A percentile compares a stretch with the other conserved stretches of the same genome.
These are phyloP conservation scores for Perdita meconis DNA, from an alignment of 2,888 invertebrate genomes.

Conservation along the genomic window DNA sequence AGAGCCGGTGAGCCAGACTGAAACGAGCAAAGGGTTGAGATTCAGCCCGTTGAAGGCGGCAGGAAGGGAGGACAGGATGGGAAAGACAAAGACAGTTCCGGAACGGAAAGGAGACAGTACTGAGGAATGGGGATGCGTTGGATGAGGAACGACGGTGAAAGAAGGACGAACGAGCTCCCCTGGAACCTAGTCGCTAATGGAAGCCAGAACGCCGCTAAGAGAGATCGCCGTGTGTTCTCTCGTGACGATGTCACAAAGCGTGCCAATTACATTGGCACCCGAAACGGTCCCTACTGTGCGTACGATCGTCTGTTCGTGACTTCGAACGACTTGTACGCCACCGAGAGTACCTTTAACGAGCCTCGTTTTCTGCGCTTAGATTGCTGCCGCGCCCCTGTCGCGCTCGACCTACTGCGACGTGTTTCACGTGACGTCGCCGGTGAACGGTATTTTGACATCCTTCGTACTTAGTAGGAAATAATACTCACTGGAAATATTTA, in stretches of 20 bases:
- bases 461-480: background rate
- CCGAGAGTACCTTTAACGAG: slow-evolving; percentile 42
- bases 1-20: slow-evolving; percentile 11
- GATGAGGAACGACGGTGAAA: slow-evolving; percentile 16
- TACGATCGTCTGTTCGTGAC: slow-evolving; percentile 38
- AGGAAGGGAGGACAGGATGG: slow-evolving; percentile 8
- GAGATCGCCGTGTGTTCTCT: slow-evolving; percentile 36
- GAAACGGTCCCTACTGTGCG: slow-evolving; percentile 41
- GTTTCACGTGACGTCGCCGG: background rate
- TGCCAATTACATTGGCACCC: slow-evolving; percentile 57
- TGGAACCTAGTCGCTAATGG: slow-evolving; percentile 52
- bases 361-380: slow-evolving; percentile 18
- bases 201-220: slow-evolving; percentile 37
- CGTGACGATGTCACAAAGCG: slow-evolving; percentile 54
- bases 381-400: background rate
- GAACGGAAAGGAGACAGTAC: background rate
- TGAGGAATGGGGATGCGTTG: background rate
- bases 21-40: slow-evolving; percentile 26
- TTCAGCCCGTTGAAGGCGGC: background rate
- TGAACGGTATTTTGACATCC: background rate
- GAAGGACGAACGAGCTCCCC: slow-evolving; percentile 25
- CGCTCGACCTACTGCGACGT: background rate
- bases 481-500: background rate
- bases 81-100: background rate
- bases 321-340: slow-evolving; percentile 36